Conservation (phyloP, 1,140 invertebrate species). For the Metopolophium dirhodum region DNA sequence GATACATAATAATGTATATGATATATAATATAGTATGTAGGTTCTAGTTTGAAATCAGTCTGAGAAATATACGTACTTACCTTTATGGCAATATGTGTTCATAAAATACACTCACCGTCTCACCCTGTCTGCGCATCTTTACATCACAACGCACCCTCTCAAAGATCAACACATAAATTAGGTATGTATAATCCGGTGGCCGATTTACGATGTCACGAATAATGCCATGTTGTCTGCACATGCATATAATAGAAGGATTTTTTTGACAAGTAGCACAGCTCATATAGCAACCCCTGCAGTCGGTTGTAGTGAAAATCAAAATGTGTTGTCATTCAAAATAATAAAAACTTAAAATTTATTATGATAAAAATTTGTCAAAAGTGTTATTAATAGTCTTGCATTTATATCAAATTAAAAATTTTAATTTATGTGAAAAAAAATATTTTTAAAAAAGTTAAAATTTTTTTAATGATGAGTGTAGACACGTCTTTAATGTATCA, state of each 20-base stretch:
- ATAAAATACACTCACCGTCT: neutral
- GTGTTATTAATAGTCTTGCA: neutral
- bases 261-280: neutral
- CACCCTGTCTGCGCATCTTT: neutral
- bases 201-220: neutral
- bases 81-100: neutral
- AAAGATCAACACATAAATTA: neutral
- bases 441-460: too few species aligned
- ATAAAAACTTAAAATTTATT: neutral
- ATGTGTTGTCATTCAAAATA: neutral
- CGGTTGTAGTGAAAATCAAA: neutral
- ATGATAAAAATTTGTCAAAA: neutral
- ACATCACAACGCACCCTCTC: neutral
- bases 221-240: neutral
- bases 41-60: neutral
- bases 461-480: neutral
- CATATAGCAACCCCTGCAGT: neutral
- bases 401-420: neutral
- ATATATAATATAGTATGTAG: neutral
- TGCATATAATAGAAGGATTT: neutral
- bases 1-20: neutral
- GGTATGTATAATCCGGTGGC: slow-evolving; percentile 5
- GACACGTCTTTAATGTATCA: neutral
- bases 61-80: neutral
- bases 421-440: neutral